Base-by-base conservation (phyloP, 2,888 invertebrate species). In the Sinohyriopsis cumingii region DNA sequence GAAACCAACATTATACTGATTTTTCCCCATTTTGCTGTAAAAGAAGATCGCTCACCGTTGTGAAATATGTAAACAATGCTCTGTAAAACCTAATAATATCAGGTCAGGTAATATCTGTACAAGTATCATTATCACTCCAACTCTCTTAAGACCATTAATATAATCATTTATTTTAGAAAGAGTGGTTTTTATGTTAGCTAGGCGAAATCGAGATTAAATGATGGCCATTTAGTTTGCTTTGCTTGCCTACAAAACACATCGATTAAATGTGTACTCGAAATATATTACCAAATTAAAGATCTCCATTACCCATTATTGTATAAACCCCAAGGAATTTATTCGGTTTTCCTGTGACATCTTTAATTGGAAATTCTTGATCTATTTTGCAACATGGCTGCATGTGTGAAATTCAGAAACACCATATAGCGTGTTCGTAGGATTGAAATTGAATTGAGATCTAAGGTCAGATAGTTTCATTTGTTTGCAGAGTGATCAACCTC, bases 301-400 rank as follows among this genome's bases (percentile, higher is more conserved):
- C 75, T 63, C 72, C 70, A 75, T 77, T 71, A 75, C 71, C 77
- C 73, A 75, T 77, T 77, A 77, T 72, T 45, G 75, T 61, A 61
- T 71, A 66, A 64, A 53, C 75, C 75, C 77, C 62, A 59, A 69
- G 73, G 75, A 75, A 55, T 73, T 69, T 69, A 24, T 64, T 62
- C 62, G 71, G 73, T 71, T 77, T 72, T 66, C 61, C 69, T 77
- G 75, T 73, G 75, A 75, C 77, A 75, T 75, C 72, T 68, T 73
- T 77, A 77, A 77, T 77, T 75, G 75, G 69, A 68, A 63, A 68
- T 75, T 75, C 73, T 68, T 77, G 75, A 77, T 77, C 77, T 77
- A 75, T 77, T 77, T 75, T 71, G 75, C 75, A 75, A 77, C 73
- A 73, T 75, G 71, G 56, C 67, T 64, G 61, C 73, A 73, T 69